Base-by-base conservation (phyloP, 2,113 vertebrate species). In the Myotis yumanensis region DNA sequence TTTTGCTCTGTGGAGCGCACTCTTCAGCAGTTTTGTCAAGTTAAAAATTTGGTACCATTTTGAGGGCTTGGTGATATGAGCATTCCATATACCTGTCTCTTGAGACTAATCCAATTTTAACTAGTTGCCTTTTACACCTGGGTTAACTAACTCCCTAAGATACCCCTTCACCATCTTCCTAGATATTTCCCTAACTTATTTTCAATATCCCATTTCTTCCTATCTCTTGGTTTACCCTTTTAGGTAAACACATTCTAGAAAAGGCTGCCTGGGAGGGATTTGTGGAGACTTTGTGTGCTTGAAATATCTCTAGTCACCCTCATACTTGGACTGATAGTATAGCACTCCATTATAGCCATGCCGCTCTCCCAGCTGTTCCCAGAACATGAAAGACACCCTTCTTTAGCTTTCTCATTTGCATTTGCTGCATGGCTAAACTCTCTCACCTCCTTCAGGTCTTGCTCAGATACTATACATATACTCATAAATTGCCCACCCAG, bases 141-240 rank as follows among this genome's bases (percentile, higher is more conserved):
- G 7, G 14, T 16, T 16, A 46, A 43, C 9, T n/a, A 3, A 35
- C 9, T 85, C 15, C 9, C 75, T 77, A 30, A 57, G 32, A 76
- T 51, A 51, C 5, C 59, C 15, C 32, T 17, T 62, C 3, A 46
- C 32, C 11, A 15, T 51, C 40, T 91, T 91, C 18, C n/a, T 35
- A 51, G 37, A 51, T 35, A 28, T n/a, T 43, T 81, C 57, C n/a
- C 30, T 85, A 68, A 73, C 14, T 46, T 32, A 66, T 72, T 52
- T 71, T 35, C 89, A 43, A 30, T 35, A 54, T 46, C 57, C 18
- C 25, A 25, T 69, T 54, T 72, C 46, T 73, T 71, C 73, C 11
- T 73, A 37, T 82, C 57, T 72, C 69, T 76, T 83, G 25, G 76
- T 52, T 88, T 88, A 12, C 30, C 51, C 40, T 12, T 85, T 62